Percentiles rank a stretch among this genome's conserved stretches.
Conservation (phyloP, 2,888 invertebrate species). For the Danaus chrysippus region DNA sequence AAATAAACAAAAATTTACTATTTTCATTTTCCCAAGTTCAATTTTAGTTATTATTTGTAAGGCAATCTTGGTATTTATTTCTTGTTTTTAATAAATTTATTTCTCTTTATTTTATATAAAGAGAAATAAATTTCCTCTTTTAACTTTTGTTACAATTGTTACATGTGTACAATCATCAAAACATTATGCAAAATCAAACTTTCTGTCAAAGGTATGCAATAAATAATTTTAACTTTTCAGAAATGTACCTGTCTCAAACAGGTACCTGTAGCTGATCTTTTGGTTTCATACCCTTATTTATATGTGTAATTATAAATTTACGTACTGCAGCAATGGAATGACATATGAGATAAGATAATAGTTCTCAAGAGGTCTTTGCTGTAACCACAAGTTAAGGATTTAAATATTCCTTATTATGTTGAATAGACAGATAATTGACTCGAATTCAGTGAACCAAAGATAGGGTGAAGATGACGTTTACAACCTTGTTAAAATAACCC, state of each 20-base stretch:
- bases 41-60: too few species aligned
- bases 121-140: neutral
- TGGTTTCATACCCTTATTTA: neutral
- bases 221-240: conserved; percentile 3
- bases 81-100: too few species aligned
- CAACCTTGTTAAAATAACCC: neutral
- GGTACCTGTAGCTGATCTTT: neutral
- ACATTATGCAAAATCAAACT: neutral
- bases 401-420: neutral
- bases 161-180: neutral
- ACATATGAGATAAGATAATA: neutral
- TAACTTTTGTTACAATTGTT: neutral
- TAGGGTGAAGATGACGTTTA: neutral
- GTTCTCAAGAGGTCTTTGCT: neutral
- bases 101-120: too few species aligned
- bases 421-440: neutral
- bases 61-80: too few species aligned
- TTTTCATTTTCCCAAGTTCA: too few species aligned
- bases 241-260: neutral
- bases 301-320: neutral
- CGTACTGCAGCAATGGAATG: neutral
- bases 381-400: neutral
- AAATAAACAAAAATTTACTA: too few species aligned
- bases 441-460: neutral
- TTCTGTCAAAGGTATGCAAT: conserved; percentile 2